phyloP scores from a whole-genome alignment of 2,797 vertebrate species.

The Coreius guichenoti region DNA sequence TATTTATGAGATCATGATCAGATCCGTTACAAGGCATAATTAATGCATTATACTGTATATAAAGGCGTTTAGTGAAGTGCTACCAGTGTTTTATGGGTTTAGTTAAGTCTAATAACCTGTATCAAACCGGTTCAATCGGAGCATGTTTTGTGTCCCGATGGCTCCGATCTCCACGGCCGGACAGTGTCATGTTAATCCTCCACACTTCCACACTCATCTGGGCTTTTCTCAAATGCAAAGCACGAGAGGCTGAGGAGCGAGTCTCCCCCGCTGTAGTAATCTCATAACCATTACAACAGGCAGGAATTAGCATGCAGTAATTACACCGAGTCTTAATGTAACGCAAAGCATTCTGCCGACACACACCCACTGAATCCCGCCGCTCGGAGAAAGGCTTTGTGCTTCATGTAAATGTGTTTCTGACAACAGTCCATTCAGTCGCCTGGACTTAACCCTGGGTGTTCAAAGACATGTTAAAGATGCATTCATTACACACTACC shows the following conservation, averaged over 20 bases:
- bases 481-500: too few relatives aligned
- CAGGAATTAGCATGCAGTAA: constrained; percentile 75
- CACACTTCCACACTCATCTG: constrained; percentile 68
- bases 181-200: constrained; percentile 73
- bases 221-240: constrained; percentile 32
- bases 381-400: constrained; percentile 1
- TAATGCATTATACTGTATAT: not conserved
- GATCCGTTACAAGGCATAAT: not conserved
- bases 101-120: not conserved
- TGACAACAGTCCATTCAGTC: not conserved
- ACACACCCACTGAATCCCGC: not conserved
- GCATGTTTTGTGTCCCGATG: not conserved
- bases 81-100: not conserved
- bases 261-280: constrained; percentile 37
- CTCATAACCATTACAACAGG: constrained; percentile 57
- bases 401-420: constrained; percentile 19
- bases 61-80: not conserved
- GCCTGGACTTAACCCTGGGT: not conserved
- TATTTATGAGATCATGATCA: not conserved
- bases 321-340: constrained; percentile 63
- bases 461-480: not conserved
- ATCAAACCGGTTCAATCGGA: not conserved
- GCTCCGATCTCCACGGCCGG: constrained; percentile 45
- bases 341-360: constrained; percentile 60
- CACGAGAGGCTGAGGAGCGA: constrained; percentile 12